Percentiles rank a stretch among this genome's conserved stretches.
These are phyloP conservation scores for Poecilia wingei DNA, from an alignment of 2,797 vertebrate species.

Conservation along the genomic window DNA sequence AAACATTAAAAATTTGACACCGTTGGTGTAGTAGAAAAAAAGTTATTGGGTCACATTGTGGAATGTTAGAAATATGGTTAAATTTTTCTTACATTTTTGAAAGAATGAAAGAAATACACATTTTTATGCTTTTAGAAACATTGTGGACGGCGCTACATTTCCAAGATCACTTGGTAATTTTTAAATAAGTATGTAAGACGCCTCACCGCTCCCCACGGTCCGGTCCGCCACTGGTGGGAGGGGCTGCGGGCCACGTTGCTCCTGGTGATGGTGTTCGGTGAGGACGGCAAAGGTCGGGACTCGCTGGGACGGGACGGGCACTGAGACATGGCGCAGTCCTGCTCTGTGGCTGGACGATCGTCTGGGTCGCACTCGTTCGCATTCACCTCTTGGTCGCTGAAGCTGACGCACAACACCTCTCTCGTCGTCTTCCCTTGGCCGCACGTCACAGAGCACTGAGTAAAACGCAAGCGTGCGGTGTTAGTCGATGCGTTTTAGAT, in stretches of 20 bases:
- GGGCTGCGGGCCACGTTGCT: conserved; percentile 79
- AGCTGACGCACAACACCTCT: conserved; percentile 92
- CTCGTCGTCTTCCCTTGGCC: conserved; percentile 93
- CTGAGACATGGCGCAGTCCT: conserved; percentile 94
- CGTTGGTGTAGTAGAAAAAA: neutral
- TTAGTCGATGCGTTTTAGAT: neutral
- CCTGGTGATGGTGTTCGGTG: conserved; percentile 73
- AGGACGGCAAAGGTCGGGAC: conserved; percentile 73
- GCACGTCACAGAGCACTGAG: conserved; percentile 94
- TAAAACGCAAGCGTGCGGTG: conserved; percentile 21
- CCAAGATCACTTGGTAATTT: neutral
- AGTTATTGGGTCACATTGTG: neutral
- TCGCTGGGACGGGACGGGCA: conserved; percentile 87
- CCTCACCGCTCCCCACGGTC: conserved; percentile 98
- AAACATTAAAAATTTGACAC: neutral
- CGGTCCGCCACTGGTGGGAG: conserved; percentile 94
- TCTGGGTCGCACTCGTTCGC: conserved; percentile 90
- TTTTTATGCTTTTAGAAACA: neutral
- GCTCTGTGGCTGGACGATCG: conserved; percentile 87
- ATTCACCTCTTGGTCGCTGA: conserved; percentile 89
- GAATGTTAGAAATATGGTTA: neutral
- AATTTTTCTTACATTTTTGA: neutral
- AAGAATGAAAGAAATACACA: neutral
- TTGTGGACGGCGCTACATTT: neutral
- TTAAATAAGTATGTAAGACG: conserved; percentile 9